Evolutionary conservation across 2,888 invertebrate species (phyloP).

Genomic region (Clivina fossor): DNA sequence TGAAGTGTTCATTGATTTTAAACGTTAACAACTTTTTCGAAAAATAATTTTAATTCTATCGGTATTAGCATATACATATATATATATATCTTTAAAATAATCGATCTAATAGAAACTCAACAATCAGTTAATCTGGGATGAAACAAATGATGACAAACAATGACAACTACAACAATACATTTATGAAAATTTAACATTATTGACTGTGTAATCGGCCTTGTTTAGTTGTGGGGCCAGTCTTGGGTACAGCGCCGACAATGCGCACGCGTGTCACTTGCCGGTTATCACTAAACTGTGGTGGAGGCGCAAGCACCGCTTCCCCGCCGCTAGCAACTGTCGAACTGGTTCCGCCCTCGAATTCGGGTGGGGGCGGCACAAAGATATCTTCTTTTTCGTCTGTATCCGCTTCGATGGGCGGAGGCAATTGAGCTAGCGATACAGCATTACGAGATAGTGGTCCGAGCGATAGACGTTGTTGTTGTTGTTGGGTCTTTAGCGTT

Average conservation of each 20-base stretch:
- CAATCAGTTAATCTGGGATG: too few species aligned
- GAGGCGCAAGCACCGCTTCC: slow-evolving; percentile 76
- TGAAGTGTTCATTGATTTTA: too few species aligned
- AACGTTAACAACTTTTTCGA: too few species aligned
- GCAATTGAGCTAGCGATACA: slow-evolving; percentile 76
- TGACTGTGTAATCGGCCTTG: slow-evolving; percentile 53
- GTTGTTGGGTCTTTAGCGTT: background rate
- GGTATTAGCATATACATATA: too few species aligned
- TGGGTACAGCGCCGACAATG: slow-evolving; percentile 83
- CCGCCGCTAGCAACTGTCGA: slow-evolving; percentile 51
- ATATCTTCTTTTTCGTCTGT: slow-evolving; percentile 69
- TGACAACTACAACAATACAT: too few species aligned
- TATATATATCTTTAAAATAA: too few species aligned
- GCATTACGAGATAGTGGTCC: slow-evolving; percentile 62
- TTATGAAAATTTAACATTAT: slow-evolving; percentile 42
- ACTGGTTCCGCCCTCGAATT: slow-evolving; percentile 56
- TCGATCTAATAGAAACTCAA: too few species aligned
- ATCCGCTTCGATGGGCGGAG: slow-evolving; percentile 74
- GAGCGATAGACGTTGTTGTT: slow-evolving; percentile 17
- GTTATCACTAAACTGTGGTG: slow-evolving; percentile 87
- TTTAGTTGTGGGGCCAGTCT: slow-evolving; percentile 53
- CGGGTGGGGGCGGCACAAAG: slow-evolving; percentile 63
- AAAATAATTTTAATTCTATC: too few species aligned
- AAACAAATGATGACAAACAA: too few species aligned
- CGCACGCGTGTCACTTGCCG: slow-evolving; percentile 66